A percentile compares a stretch with the other conserved stretches of the same genome.
These are phyloP conservation scores for Brienomyrus brachyistius DNA, from an alignment of 2,113 vertebrate genomes.

Conservation along the genomic window DNA sequence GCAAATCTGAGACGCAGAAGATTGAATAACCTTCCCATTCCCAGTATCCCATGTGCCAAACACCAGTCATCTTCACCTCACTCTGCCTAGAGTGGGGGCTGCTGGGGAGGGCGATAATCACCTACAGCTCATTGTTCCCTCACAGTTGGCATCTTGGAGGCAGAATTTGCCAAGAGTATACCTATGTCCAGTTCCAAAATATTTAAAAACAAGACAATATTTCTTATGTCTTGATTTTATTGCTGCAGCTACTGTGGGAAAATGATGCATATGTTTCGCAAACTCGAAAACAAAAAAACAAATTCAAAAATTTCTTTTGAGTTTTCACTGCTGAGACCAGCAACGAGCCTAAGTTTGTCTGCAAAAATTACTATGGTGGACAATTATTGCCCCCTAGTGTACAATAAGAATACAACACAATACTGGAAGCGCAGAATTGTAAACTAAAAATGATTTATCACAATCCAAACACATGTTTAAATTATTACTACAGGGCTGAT, in stretches of 20 bases:
- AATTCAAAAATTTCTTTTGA: conserved; percentile 5
- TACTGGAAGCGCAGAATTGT: not conserved
- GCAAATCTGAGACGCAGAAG: conserved; percentile 38
- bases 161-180: not conserved
- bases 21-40: not conserved
- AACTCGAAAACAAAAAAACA: not conserved
- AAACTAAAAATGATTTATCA: not conserved
- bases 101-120: not conserved
- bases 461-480: not conserved
- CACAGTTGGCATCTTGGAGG: not conserved
- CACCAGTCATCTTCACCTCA: conserved; percentile 49
- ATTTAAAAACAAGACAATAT: not conserved
- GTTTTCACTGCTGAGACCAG: conserved; percentile 31
- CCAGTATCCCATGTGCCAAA: conserved; percentile 50
- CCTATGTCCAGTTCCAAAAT: not conserved
- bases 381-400: conserved; percentile 58
- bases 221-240: not conserved
- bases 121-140: not conserved
- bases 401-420: not conserved
- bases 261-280: not conserved
- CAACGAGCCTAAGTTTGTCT: not conserved
- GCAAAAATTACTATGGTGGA: conserved; percentile 14
- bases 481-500: not conserved
- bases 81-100: conserved; percentile 34
- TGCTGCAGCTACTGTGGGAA: not conserved